Evolutionary conservation across 2,888 invertebrate species (phyloP), one percentile per base, ranked within the genome.

Genomic region (Melangyna quadrimaculata): DNA sequence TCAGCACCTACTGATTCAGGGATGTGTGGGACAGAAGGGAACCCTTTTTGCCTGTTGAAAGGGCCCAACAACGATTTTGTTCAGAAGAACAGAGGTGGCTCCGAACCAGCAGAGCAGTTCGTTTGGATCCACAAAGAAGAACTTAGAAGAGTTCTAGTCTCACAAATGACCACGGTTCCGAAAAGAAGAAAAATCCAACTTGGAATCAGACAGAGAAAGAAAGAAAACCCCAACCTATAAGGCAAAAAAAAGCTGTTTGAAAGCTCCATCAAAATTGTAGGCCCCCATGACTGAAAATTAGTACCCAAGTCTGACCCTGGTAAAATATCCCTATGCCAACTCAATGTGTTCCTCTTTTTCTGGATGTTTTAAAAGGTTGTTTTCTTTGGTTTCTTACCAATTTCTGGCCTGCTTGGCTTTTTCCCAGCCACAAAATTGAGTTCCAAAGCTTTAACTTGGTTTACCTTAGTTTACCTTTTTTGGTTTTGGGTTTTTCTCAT

Each of bases 381-480:
- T 63, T 70, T 43, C 70, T 73, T 73, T 69, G 78, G 63, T 73
- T 75, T 78, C 83, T 79, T 79, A 57, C 29, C 78, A 78, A 78
- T 74, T 70, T 83, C 74, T 55, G 43, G 73, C 57, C 51, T 59
- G 79, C 37, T 75, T 72, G 79, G 79, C 75, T 77, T 77, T 48
- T 72, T 72, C 63, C 70, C 59, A 70, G 57, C 86, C 86, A 73
- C 81, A 73, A 75, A 81, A 86, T 73, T 77, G 72, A 78, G 65
- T 81, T 81, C 77, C 69, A 69, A 63, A 43, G 86, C 80, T 80
- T 84, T 84, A 61, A 80, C 80, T 84, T 72, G 84, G 81, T 81
- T 63, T 80, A 86, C 80, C 77, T 73, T 72, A 63, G 77, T 81
- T 86, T 69, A 73, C 72, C 75, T 69, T 86, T 65, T 71, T 57